A percentile compares a stretch with the other conserved stretches of the same genome.
These are phyloP conservation scores for Ciconia boyciana DNA, from an alignment of 2,113 vertebrate genomes.

Conservation along the genomic window DNA sequence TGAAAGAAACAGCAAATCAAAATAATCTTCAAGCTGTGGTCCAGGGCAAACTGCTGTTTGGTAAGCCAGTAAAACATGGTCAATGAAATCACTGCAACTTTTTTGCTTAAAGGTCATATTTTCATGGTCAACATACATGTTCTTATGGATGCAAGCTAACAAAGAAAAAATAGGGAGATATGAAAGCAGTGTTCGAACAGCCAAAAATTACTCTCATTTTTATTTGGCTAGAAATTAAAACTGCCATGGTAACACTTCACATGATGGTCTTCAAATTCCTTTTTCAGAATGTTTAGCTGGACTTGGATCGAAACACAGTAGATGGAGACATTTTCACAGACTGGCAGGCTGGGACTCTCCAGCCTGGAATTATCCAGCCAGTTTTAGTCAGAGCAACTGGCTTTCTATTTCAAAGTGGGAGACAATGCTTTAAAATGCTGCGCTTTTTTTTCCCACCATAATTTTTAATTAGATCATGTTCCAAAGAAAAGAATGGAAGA, in stretches of 20 bases:
- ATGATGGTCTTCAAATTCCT: neutral
- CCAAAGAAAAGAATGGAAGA: conserved; percentile 10
- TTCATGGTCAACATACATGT: neutral
- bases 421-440: conserved; percentile 48
- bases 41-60: neutral
- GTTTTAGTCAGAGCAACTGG: conserved; percentile 8
- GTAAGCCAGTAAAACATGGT: neutral
- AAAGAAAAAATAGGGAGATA: neutral
- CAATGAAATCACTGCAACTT: neutral
- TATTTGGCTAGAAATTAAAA: neutral
- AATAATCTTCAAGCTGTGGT: neutral
- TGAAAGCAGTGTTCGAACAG: neutral
- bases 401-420: conserved; percentile 33
- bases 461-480: neutral
- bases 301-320: neutral
- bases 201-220: neutral
- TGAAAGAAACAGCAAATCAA: neutral
- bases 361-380: conserved; percentile 1
- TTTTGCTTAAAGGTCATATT: neutral
- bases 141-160: neutral
- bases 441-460: neutral
- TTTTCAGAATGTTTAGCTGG: neutral
- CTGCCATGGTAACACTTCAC: neutral
- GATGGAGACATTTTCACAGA: conserved; percentile 26
- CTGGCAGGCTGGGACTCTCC: neutral